A percentile compares a stretch with the other conserved stretches of the same genome.
Conservation (phyloP, 2,113 vertebrate species). For the Reinhardtius hippoglossoides region DNA sequence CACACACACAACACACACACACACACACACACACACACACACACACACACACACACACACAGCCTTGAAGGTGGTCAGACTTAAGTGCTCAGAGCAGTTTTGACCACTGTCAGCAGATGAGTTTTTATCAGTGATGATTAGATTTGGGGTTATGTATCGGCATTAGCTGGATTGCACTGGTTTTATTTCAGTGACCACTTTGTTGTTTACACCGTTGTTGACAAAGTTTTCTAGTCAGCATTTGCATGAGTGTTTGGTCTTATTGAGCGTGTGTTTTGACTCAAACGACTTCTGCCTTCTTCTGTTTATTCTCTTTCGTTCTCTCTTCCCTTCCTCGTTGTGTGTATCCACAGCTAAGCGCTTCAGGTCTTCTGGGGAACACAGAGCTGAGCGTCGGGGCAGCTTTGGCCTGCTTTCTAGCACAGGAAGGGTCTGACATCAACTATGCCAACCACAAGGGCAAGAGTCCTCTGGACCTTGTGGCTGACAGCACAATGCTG, state of each 20-base stretch:
- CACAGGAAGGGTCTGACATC: conserved; percentile 93
- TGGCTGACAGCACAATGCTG: conserved; percentile 83
- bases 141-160: conserved; percentile 46
- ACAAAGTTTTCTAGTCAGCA: neutral
- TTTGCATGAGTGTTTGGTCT: neutral
- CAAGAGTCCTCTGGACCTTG: conserved; percentile 91
- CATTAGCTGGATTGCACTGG: conserved; percentile 14
- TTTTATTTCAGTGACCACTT: conserved; percentile 26
- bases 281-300: neutral
- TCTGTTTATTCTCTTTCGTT: neutral
- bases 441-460: conserved; percentile 95
- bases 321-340: neutral
- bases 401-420: conserved; percentile 93
- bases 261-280: conserved; percentile 3
- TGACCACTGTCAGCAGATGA: conserved; percentile 48
- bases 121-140: conserved; percentile 42
- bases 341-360: conserved; percentile 83
- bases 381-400: conserved; percentile 88
- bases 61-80: conserved; percentile 38
- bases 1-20: conserved; percentile 24
- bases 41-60: conserved; percentile 21
- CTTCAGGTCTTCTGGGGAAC: conserved; percentile 88
- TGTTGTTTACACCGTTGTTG: conserved; percentile 19
- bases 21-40: conserved; percentile 30
- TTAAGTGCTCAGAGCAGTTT: conserved; percentile 41